These are phyloP conservation scores for Diacarnus erythraeanus DNA, from an alignment of 37 sponge, comb jelly and placozoan species.

Conservation along the genomic window DNA sequence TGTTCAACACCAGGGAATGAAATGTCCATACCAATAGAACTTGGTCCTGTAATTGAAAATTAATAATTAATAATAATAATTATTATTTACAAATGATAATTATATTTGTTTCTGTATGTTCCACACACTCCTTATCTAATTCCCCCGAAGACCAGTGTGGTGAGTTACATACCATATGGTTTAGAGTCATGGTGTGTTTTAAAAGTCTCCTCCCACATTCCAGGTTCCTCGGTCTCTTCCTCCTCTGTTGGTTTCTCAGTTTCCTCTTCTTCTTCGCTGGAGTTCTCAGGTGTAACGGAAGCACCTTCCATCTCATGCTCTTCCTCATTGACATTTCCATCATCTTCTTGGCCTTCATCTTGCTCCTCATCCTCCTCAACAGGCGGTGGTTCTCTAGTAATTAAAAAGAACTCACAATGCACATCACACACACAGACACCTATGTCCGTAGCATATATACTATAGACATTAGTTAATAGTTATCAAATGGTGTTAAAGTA, in stretches of 20 bases:
- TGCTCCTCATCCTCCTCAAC: not conserved
- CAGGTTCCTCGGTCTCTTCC: constrained; percentile 45
- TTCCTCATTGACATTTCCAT: not conserved
- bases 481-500: too few species aligned
- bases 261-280: constrained; percentile 14
- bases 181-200: constrained; percentile 95
- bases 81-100: not conserved
- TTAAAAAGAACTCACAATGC: not conserved
- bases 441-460: too few species aligned
- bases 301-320: not conserved
- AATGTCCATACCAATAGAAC: constrained; percentile 90
- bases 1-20: constrained; percentile 95
- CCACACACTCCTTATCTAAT: too few species aligned
- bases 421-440: too few species aligned
- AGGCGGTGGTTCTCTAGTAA: constrained; percentile 5
- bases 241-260: constrained; percentile 29
- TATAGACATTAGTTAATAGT: too few species aligned
- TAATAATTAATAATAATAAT: not conserved
- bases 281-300: not conserved
- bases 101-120: not conserved
- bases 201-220: constrained; percentile 95
- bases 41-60: constrained; percentile 76
- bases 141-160: too few species aligned
- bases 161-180: constrained; percentile 79
- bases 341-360: not conserved